Percentiles rank a stretch among this genome's conserved stretches.
These are phyloP conservation scores for Leucosticte australis DNA, from an alignment of 2,113 vertebrate species.

Conservation along the genomic window DNA sequence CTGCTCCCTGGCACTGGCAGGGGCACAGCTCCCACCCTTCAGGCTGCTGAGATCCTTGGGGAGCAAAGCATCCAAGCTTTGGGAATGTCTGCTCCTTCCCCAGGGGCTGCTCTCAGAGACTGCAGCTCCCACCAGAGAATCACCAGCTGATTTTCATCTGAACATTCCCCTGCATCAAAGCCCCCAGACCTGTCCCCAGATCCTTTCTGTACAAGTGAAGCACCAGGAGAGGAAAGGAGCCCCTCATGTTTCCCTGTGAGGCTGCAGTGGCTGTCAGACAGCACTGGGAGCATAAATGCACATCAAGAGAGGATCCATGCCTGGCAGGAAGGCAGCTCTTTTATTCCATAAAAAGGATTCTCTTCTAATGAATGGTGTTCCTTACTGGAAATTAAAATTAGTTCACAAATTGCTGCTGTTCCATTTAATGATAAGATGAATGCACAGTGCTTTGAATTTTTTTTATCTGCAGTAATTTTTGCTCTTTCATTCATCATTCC, in stretches of 20 bases:
- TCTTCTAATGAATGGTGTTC: background rate
- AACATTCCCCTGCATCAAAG: background rate
- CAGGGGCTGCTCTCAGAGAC: background rate
- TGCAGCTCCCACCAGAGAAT: background rate
- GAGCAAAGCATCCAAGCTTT: background rate
- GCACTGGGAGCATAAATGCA: background rate
- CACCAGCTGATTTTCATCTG: background rate
- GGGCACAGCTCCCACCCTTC: background rate
- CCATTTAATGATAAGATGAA: background rate
- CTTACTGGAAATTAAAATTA: slow-evolving; percentile 6
- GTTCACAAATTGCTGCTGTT: background rate
- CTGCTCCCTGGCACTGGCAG: background rate
- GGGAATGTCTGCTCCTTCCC: background rate
- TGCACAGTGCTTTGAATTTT: background rate
- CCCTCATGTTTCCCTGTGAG: background rate
- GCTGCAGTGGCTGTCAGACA: background rate
- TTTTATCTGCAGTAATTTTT: background rate
- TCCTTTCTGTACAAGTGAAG: background rate
- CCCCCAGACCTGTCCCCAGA: background rate
- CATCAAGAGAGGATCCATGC: background rate
- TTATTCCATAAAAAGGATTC: background rate
- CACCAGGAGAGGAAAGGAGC: background rate
- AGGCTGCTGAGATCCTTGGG: background rate
- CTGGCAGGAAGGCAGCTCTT: background rate
- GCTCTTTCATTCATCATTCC: background rate